Evolutionary conservation across 2,113 vertebrate genomes (phyloP), one percentile per base, ranked within the genome.

Genomic region (Periophthalmodon schlosseri): DNA sequence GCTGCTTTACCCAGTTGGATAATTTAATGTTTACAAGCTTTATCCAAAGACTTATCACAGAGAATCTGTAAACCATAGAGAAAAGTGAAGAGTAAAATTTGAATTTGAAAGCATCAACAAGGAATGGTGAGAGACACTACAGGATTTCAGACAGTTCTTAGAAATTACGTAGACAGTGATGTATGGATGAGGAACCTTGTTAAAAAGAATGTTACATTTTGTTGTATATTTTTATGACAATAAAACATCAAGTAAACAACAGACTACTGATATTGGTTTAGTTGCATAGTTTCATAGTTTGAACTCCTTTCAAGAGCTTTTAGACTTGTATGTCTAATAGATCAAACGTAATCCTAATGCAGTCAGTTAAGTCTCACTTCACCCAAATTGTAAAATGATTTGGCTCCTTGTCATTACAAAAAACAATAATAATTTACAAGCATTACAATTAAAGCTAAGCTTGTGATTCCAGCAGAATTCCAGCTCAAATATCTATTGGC

Each of bases 401-500:
- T 34, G 15, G 13, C 16, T 63, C 7, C 15, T 9, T 34, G 57
- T 28, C 12, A 28, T 14, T 28, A 63, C 14, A 63, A 63, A 60
- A 56, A 44, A 44, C 6, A 44, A 44, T n/a, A 21, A 3, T 60
- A 24, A 21, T 58, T 20, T 33, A 9, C 28, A 34, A 21, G 34
- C 21, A 65, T 39, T 21, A 65, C 34, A n/a, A 65, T n/a, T 39
- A 65, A 65, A 39, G 28, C 61, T 36, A 64, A 64, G 28, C 33
- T 64, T 28, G 16, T 34, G 52, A 36, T 36, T 36, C 33, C 28
- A 64, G 34, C 61, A 20, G 18, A 65, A 39, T n/a, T 39, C 33
- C 34, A 20, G 63, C 61, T n/a, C 63, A 65, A 65, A 65, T 44
- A 65, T 65, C 63, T 65, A 44, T 65, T 65, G 34, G 33, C 63